phyloP scores from a whole-genome alignment of 2,797 vertebrate genomes.

The Molossus molossus region DNA sequence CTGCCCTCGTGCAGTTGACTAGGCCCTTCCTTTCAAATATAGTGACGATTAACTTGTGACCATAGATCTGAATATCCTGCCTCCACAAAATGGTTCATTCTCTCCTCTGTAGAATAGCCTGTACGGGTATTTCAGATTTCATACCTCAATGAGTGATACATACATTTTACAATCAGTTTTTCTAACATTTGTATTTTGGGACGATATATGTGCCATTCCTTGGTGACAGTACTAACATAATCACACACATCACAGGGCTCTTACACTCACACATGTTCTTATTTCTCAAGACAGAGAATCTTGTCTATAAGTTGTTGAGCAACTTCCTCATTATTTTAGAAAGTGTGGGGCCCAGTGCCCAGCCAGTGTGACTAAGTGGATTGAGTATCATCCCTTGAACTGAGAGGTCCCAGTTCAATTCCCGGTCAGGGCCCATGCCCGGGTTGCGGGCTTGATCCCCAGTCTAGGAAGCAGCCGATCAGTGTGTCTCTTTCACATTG shows the following conservation, averaged over 20 bases:
- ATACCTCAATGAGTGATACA: not conserved
- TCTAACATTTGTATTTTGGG: not conserved
- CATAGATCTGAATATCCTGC: not conserved
- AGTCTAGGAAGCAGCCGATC: no score
- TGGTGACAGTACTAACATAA: conserved; percentile 39
- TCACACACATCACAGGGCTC: not conserved
- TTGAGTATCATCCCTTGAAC: no score
- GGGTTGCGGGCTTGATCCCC: no score
- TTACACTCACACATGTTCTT: conserved; percentile 38
- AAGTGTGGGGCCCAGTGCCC: not conserved
- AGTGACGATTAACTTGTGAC: conserved; percentile 32
- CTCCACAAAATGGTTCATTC: not conserved
- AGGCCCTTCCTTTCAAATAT: conserved; percentile 13
- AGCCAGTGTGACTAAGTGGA: no score
- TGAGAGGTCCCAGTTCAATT: no score
- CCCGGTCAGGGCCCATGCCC: no score
- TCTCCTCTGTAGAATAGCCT: not conserved
- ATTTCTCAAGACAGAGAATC: conserved; percentile 31
- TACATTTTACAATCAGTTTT: conserved; percentile 24
- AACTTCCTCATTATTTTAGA: conserved; percentile 56
- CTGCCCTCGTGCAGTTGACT: not conserved
- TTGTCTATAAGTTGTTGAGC: conserved; percentile 31
- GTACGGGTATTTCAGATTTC: conserved; percentile 20
- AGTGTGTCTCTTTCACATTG: no score
- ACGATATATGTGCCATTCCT: not conserved